phyloP scores from a whole-genome alignment of 2,797 vertebrate species.

The Pitangus sulphuratus region DNA sequence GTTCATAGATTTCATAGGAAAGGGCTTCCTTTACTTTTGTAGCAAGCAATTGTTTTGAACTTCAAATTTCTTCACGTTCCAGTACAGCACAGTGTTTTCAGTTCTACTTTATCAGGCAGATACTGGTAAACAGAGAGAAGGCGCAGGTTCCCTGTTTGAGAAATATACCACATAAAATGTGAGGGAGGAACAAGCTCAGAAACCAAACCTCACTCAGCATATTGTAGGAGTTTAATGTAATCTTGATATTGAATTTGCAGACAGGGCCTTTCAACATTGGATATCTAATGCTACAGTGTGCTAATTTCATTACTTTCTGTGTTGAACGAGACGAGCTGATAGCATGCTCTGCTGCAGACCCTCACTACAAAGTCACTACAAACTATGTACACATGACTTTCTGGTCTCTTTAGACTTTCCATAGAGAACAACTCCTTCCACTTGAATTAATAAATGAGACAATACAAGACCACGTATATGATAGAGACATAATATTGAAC shows the following conservation, averaged over 20 bases:
- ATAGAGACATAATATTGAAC: not conserved
- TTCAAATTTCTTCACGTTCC: slow-evolving; percentile 2
- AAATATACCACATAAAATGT: not conserved
- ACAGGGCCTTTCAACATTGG: not conserved
- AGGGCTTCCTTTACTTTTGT: slow-evolving; percentile 62
- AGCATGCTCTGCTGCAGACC: not conserved
- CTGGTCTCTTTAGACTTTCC: not conserved
- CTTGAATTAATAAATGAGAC: not conserved
- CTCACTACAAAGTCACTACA: not conserved
- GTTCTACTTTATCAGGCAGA: slow-evolving; percentile 27
- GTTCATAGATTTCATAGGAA: slow-evolving; percentile 76
- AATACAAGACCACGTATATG: not conserved
- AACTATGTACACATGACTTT: not conserved
- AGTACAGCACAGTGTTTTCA: not conserved
- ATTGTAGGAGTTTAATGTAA: not conserved
- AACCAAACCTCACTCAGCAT: not conserved
- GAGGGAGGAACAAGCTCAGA: slow-evolving; percentile 3
- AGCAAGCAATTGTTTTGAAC: slow-evolving; percentile 52
- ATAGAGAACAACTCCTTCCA: not conserved
- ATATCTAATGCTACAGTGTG: not conserved
- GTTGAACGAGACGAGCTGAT: not conserved
- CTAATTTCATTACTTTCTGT: not conserved
- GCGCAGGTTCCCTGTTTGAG: not conserved
- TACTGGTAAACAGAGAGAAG: not conserved
- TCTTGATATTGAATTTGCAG: not conserved